A percentile compares a stretch with the other conserved stretches of the same genome.
phyloP scores from a whole-genome alignment of 2,888 invertebrate genomes.

The Ametastegia equiseti region DNA sequence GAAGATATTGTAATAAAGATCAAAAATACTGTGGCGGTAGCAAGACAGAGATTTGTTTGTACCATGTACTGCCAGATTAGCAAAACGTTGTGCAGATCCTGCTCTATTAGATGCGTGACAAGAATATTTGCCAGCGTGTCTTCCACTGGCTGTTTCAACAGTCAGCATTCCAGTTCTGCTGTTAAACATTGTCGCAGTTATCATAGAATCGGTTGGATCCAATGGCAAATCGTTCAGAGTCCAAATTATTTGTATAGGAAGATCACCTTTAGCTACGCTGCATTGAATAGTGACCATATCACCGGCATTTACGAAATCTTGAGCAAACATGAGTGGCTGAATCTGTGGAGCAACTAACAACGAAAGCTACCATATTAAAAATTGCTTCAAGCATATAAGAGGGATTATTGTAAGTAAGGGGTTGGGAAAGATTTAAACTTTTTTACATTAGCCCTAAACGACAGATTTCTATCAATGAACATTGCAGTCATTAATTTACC shows the following conservation, averaged over 20 bases:
- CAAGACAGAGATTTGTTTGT: slow-evolving; percentile 54
- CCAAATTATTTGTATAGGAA: slow-evolving; percentile 85
- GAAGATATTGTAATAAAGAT: slow-evolving; percentile 43
- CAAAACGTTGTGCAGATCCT: slow-evolving; percentile 82
- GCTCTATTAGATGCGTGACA: slow-evolving; percentile 84
- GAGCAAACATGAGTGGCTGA: slow-evolving; percentile 81
- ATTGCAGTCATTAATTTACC: slow-evolving; percentile 30
- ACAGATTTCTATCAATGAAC: slow-evolving; percentile 22
- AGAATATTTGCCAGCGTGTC: slow-evolving; percentile 84
- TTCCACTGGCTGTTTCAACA: slow-evolving; percentile 82
- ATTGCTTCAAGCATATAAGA: background rate
- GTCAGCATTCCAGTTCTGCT: slow-evolving; percentile 81
- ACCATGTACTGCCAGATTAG: slow-evolving; percentile 85
- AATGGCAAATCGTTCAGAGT: slow-evolving; percentile 78
- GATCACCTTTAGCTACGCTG: slow-evolving; percentile 85
- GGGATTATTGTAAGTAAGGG: background rate
- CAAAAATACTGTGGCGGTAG: slow-evolving; percentile 29
- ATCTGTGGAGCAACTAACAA: slow-evolving; percentile 81
- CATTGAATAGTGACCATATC: slow-evolving; percentile 84
- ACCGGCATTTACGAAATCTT: slow-evolving; percentile 82
- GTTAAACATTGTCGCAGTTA: slow-evolving; percentile 79
- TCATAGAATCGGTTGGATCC: slow-evolving; percentile 78
- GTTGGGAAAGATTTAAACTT: background rate
- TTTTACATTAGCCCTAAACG: background rate
- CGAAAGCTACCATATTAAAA: slow-evolving; percentile 36